Conservation (phyloP, 2,888 invertebrate species). For the Chrysodeixis includens region DNA sequence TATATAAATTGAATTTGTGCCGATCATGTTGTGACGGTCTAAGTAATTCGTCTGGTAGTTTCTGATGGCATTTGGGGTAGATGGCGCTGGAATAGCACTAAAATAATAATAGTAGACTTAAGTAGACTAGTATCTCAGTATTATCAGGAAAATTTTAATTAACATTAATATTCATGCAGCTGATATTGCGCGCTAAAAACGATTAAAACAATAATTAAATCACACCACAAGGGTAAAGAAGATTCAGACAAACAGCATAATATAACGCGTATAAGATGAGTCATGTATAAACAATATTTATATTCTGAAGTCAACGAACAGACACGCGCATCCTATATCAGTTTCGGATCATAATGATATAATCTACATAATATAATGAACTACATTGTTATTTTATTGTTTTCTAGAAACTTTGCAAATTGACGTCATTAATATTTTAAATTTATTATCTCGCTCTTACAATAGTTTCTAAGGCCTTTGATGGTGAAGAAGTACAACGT, state of each 20-base stretch:
- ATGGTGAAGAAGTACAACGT: too few species aligned
- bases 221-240: neutral
- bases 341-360: neutral
- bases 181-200: neutral
- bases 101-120: too few species aligned
- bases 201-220: neutral
- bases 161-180: neutral
- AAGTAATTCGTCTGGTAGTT: neutral
- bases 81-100: neutral
- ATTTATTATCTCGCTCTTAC: neutral
- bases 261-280: neutral
- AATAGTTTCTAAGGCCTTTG: neutral
- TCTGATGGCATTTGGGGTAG: neutral
- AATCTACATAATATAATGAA: constrained; percentile 8
- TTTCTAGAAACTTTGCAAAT: neutral
- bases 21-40: neutral
- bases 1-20: neutral
- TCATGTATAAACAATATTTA: neutral
- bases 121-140: neutral
- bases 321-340: constrained; percentile 7
- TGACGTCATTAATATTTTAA: neutral
- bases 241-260: constrained; percentile 1
- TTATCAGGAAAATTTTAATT: neutral
- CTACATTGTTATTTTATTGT: neutral
- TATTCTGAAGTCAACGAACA: neutral